A percentile compares a stretch with the other conserved stretches of the same genome.
phyloP scores from a whole-genome alignment of 2,113 vertebrate species.

The Centropus bengalensis region DNA sequence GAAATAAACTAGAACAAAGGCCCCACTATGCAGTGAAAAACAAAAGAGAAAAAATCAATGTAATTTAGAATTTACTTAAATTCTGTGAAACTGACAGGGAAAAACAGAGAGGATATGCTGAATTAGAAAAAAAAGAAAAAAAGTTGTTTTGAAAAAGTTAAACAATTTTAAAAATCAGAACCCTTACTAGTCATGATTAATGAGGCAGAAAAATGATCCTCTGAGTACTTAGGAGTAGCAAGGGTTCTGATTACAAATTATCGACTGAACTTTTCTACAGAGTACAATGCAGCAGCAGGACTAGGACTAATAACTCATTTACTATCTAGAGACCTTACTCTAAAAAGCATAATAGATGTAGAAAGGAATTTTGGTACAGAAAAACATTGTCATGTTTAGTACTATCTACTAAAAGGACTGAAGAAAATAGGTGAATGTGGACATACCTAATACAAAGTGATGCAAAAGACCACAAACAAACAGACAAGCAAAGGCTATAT shows the following conservation, averaged over 20 bases:
- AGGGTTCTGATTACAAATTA: not conserved
- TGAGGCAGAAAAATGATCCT: not conserved
- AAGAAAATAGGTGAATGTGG: not conserved
- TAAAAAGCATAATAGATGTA: not conserved
- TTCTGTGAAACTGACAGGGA: not conserved
- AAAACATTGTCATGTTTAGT: not conserved
- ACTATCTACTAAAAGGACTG: not conserved
- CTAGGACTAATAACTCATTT: not conserved
- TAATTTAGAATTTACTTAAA: not conserved
- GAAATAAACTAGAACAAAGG: not conserved
- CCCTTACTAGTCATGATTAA: not conserved
- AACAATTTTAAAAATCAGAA: not conserved
- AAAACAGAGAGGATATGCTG: not conserved
- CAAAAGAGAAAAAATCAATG: not conserved
- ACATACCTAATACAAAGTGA: not conserved
- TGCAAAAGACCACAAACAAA: not conserved
- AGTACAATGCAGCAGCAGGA: not conserved
- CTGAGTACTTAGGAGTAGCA: not conserved
- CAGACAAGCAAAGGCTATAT: not conserved
- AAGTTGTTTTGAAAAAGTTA: not conserved
- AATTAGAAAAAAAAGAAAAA: not conserved
- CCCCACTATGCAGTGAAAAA: not conserved
- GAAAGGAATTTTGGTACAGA: not conserved
- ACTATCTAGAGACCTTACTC: not conserved
- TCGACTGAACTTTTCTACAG: not conserved